Evolutionary conservation across 2,797 vertebrate species (phyloP), one percentile per base, ranked within the genome.

Genomic region (Acestrorhynchus altus): DNA sequence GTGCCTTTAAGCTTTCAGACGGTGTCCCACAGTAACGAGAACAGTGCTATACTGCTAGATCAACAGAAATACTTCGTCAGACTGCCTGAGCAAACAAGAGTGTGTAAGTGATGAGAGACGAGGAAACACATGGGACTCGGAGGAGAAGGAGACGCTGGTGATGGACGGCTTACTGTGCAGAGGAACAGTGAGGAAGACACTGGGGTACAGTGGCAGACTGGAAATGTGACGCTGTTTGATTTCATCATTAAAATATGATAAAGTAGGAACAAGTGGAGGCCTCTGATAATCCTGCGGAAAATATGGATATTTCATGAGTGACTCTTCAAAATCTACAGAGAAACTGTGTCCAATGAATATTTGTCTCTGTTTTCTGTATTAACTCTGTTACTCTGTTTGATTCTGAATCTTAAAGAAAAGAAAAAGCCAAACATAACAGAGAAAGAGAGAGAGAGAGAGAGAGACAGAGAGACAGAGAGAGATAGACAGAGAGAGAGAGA

Each of bases 151-250:
- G 26, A 72, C 46, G 54, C 51, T 47, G 51, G 59, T 68, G 76
- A 82, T 71, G 44, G 72, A 82, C 76, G 72, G 56, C 57, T 56
- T 56, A 59, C 66, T 70, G 69, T 26, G 2, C 49, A 31, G 15
- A 40, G 28, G 57, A 52, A 67, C 24, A 52, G 26, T 11, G 15
- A 31, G 20, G 22, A 42, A 47, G 18, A 56, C 47, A 68, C 39
- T 7, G 10, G 40, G n/a, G 42, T 15, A 22, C 54, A 0, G 26
- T 20, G 60, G 35, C 31, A 40, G 35, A 12, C 26, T 47, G 26
- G n/a, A 49, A 26, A 57, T 5, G 67, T 7, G 15, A 9, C 16
- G 22, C n/a, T 9, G 51, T 61, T 52, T 35, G 31, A 31, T 70
- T 39, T 77, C 44, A 63, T 70, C 60, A 61, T 24, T 2, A 8